Evolutionary conservation across 2,888 invertebrate genomes (phyloP), one percentile per base, ranked within the genome.

Genomic region (Diarsia rubi): DNA sequence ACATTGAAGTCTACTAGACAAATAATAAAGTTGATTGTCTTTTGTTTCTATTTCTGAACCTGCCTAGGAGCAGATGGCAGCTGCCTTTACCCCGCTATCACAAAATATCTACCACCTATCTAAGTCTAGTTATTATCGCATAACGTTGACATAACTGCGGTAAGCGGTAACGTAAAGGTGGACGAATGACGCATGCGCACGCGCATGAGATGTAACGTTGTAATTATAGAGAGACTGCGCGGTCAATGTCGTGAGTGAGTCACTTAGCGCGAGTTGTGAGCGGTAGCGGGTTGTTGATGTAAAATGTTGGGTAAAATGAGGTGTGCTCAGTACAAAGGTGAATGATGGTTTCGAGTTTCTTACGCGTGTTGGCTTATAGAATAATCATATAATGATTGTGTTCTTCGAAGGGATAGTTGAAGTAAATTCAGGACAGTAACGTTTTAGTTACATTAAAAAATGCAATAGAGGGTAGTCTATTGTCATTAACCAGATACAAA

Each of bases 201-300:
- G 90, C 86, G 88, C 89, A 86, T 84, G 90, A 92, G 91, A 92
- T 92, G 86, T 78, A 63, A 78, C 90, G 85, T 87, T 88, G 90
- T 90, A 89, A 88, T 83, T 79, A 82, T 75, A 82, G 79, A 85
- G 85, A 91, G 89, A 91, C 90, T 88, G 88, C 87, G 86, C 92
- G 93, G 93, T 93, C 94, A 93, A 92, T 91, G 94, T 88, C 93
- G 89, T 87, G 69, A 37, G 81, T 93, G 93, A 93, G 19, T 87
- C 87, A 87, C 77, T 24, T 37, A 82, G 86, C 60, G 16, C 75
- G 83, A 88, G 83, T 54, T 11, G 79, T 21, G 71, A 69, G 83
- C 64, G 72, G 52, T 8, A 83, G 88, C 88, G 88, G 62, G 14
- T 64, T 59, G n/a, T 68, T 37, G 27, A 24, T 52, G 37, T 3